phyloP scores from a whole-genome alignment of 2,888 invertebrate species.

The Macrosiphum euphorbiae region DNA sequence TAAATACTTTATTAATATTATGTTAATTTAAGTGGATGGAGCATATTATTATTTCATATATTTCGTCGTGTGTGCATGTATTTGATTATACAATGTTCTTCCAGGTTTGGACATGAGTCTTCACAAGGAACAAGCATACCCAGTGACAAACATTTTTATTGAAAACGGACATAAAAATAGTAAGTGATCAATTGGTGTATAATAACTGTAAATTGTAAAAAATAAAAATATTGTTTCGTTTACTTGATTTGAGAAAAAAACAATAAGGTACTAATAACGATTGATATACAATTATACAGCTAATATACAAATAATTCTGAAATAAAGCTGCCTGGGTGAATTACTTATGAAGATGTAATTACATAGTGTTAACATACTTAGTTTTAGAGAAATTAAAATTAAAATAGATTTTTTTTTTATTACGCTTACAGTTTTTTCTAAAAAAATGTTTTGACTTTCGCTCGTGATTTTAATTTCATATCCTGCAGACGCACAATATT shows the following conservation, averaged over 20 bases:
- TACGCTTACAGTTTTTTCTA: neutral
- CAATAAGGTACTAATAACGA: neutral
- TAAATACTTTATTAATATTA: no score
- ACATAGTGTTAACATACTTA: no score
- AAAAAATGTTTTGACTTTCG: neutral
- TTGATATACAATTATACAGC: neutral
- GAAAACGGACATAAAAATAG: conserved; percentile 52
- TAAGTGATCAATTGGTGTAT: neutral
- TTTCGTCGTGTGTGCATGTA: neutral
- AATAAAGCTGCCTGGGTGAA: neutral
- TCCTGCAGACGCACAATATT: no score
- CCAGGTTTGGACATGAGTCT: conserved; percentile 71
- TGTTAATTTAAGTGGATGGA: no score
- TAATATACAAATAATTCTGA: neutral
- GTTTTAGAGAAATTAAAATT: neutral
- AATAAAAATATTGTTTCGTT: no score
- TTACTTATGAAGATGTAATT: neutral
- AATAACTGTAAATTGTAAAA: neutral
- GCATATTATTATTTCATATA: neutral
- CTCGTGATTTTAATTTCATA: no score
- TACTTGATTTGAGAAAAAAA: neutral
- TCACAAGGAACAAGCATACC: conserved; percentile 72
- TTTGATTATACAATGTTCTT: neutral
- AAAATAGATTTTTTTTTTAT: neutral
- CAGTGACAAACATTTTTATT: conserved; percentile 66